Evolutionary conservation across 2,113 vertebrate genomes (phyloP).

Genomic region (Electrona antarctica): DNA sequence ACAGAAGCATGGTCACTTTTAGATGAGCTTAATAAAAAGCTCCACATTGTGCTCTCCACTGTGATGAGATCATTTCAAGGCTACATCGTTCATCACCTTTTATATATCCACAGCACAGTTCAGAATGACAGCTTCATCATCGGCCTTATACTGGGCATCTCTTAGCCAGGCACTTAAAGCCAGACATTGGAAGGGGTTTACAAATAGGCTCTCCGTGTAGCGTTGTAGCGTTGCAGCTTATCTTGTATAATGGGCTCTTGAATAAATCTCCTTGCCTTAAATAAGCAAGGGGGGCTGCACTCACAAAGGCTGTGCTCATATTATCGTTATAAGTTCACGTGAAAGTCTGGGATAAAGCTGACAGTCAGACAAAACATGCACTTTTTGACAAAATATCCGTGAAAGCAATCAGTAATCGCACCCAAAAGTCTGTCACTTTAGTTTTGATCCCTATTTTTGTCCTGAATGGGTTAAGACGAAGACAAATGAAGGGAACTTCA

Average conservation of each 20-base stretch:
- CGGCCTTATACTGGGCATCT: slow-evolving; percentile 41
- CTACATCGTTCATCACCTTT: slow-evolving; percentile 24
- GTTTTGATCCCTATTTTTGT: no score
- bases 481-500: no score
- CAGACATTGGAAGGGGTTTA: slow-evolving; percentile 45
- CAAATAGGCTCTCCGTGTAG: slow-evolving; percentile 68
- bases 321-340: slow-evolving; percentile 33
- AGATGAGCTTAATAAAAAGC: slow-evolving; percentile 42
- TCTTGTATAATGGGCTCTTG: slow-evolving; percentile 68
- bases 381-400: no score
- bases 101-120: slow-evolving; percentile 34
- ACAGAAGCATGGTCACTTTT: slow-evolving; percentile 35
- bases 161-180: slow-evolving; percentile 38
- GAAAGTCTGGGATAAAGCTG: slow-evolving; percentile 35
- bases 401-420: no score
- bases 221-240: slow-evolving; percentile 62
- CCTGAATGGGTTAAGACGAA: no score
- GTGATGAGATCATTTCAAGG: slow-evolving; percentile 54
- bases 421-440: no score
- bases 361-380: not conserved
- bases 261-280: slow-evolving; percentile 73
- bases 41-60: slow-evolving; percentile 23
- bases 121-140: slow-evolving; percentile 33
- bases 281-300: slow-evolving; percentile 51
- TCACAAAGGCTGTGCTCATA: slow-evolving; percentile 48